These are phyloP conservation scores for Gasterosteus aculeatus DNA, from an alignment of 2,113 vertebrate species.

Conservation along the genomic window DNA sequence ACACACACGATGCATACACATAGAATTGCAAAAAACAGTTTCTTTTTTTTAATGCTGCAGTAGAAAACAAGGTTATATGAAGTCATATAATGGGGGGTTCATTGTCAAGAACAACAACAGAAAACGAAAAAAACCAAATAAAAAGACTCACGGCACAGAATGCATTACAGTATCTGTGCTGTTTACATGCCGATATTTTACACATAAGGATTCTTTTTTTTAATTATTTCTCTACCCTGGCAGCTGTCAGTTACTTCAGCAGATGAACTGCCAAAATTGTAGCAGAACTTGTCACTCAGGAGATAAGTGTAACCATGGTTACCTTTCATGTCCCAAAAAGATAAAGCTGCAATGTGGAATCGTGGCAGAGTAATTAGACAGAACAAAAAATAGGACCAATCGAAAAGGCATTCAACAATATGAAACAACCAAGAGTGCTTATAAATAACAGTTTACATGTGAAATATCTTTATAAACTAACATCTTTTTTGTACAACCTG, in stretches of 20 bases:
- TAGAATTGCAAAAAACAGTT: slow-evolving; percentile 94
- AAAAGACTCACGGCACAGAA: slow-evolving; percentile 88
- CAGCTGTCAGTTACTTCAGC: slow-evolving; percentile 99
- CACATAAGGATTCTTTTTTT: slow-evolving; percentile 88
- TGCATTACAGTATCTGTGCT: slow-evolving; percentile 95
- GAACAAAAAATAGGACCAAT: slow-evolving; percentile 88
- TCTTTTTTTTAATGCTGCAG: slow-evolving; percentile 98
- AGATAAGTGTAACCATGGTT: slow-evolving; percentile 95
- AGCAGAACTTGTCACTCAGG: slow-evolving; percentile 92
- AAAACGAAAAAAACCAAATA: slow-evolving; percentile 74
- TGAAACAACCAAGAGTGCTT: slow-evolving; percentile 90
- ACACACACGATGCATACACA: slow-evolving; percentile 77
- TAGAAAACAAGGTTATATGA: slow-evolving; percentile 99
- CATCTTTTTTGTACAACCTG: slow-evolving; percentile 97
- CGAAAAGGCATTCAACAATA: slow-evolving; percentile 93
- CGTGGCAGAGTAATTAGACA: slow-evolving; percentile 96
- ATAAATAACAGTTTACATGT: slow-evolving; percentile 95
- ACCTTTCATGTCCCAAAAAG: slow-evolving; percentile 95
- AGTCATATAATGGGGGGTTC: slow-evolving; percentile 97
- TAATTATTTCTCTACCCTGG: slow-evolving; percentile 84
- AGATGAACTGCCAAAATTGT: slow-evolving; percentile 97
- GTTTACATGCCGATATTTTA: slow-evolving; percentile 99
- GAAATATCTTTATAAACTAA: slow-evolving; percentile 96
- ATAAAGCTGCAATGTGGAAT: slow-evolving; percentile 97
- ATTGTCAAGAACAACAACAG: slow-evolving; percentile 91